Conservation (phyloP, 2,888 invertebrate genomes). For the Timandra comae region DNA sequence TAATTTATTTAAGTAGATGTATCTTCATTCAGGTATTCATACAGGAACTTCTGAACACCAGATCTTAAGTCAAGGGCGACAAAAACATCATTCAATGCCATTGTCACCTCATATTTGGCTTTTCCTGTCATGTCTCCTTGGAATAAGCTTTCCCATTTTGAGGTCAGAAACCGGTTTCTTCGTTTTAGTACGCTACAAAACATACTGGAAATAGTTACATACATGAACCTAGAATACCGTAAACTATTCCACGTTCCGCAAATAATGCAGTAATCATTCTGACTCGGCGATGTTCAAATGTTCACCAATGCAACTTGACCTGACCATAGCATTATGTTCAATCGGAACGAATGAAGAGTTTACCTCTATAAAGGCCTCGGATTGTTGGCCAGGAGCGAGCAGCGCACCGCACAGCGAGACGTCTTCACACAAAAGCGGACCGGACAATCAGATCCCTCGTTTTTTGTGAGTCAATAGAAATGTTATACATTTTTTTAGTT, state of each 20-base stretch:
- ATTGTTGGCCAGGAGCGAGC: constrained; percentile 34
- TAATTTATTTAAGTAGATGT: too few relatives aligned
- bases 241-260: constrained; percentile 36
- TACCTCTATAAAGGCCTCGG: constrained; percentile 19
- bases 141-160: too few relatives aligned
- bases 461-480: constrained; percentile 75
- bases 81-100: too few relatives aligned
- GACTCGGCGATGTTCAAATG: constrained; percentile 28
- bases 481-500: constrained; percentile 74
- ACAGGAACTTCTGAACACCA: too few relatives aligned
- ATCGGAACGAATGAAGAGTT: constrained; percentile 23
- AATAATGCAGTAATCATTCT: constrained; percentile 37
- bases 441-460: constrained; percentile 67
- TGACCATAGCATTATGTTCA: constrained; percentile 21
- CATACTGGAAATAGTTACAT: constrained; percentile 3
- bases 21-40: too few relatives aligned
- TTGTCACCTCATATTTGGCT: too few relatives aligned
- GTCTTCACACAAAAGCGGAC: constrained; percentile 66
- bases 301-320: constrained; percentile 31
- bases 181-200: constrained; percentile 3
- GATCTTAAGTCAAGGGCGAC: too few relatives aligned
- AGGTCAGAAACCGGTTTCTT: too few relatives aligned
- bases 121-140: too few relatives aligned
- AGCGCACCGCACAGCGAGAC: constrained; percentile 53
- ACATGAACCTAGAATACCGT: constrained; percentile 26